These are phyloP conservation scores for Tetrao urogallus DNA, from an alignment of 2,113 vertebrate genomes.

Conservation along the genomic window DNA sequence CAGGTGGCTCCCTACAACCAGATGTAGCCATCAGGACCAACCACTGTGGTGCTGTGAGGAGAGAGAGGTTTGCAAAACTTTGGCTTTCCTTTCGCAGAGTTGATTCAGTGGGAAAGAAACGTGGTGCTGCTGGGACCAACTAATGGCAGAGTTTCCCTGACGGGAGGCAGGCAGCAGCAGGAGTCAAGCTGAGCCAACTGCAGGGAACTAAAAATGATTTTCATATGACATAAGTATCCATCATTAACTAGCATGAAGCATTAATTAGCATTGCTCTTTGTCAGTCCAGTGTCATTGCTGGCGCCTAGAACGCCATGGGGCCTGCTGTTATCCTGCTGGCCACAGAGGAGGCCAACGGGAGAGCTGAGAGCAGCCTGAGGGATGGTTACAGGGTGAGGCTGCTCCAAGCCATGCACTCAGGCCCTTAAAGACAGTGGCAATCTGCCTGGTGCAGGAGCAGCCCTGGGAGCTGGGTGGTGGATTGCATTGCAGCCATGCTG, in stretches of 20 bases:
- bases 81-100: background rate
- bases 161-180: background rate
- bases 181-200: background rate
- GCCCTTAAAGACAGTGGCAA: background rate
- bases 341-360: background rate
- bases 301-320: background rate
- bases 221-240: fast-evolving
- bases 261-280: background rate
- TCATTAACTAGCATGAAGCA: background rate
- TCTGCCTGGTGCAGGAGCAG: background rate
- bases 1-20: background rate
- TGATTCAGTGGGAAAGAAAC: background rate
- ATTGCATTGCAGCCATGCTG: background rate
- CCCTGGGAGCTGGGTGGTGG: background rate
- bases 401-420: background rate
- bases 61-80: background rate
- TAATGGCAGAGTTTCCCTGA: fast-evolving
- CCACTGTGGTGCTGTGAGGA: background rate
- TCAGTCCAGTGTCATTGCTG: background rate
- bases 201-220: background rate
- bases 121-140: fast-evolving
- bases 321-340: background rate
- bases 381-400: background rate
- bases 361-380: background rate
- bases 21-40: background rate